These are phyloP conservation scores for Drosophila eugracilis DNA, from an alignment of 1,140 invertebrate species.

Conservation along the genomic window DNA sequence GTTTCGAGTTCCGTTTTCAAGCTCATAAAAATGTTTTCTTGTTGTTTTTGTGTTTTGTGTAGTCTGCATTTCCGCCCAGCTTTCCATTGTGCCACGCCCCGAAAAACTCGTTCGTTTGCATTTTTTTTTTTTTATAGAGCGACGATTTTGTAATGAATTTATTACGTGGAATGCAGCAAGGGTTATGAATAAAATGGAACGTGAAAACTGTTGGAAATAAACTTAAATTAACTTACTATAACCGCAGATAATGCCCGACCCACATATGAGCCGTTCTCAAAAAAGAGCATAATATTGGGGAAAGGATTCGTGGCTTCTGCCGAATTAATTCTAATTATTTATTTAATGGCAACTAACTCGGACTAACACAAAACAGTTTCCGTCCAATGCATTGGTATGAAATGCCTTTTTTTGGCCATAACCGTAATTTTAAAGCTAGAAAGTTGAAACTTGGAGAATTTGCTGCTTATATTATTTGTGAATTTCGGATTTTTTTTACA, in stretches of 20 bases:
- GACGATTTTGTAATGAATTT: conserved; percentile 82
- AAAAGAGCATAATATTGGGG: too few relatives aligned
- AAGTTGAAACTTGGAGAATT: too few relatives aligned
- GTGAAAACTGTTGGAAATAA: conserved; percentile 64
- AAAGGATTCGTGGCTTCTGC: too few relatives aligned
- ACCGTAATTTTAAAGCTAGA: too few relatives aligned
- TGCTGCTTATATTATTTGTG: too few relatives aligned
- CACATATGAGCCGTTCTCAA: neutral
- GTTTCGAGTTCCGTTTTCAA: conserved; percentile 76
- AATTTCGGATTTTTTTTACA: too few relatives aligned
- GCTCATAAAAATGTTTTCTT: conserved; percentile 73
- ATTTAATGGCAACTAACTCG: too few relatives aligned
- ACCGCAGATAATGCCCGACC: neutral
- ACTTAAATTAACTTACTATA: conserved; percentile 76
- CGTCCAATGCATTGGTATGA: too few relatives aligned
- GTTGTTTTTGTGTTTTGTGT: conserved; percentile 29
- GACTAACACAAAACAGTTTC: too few relatives aligned
- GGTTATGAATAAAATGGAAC: conserved; percentile 67
- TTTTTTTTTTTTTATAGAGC: conserved; percentile 78
- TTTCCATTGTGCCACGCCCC: neutral
- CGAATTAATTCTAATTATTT: too few relatives aligned
- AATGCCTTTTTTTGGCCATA: too few relatives aligned
- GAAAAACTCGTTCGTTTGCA: conserved; percentile 40
- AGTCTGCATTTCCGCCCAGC: conserved; percentile 37
- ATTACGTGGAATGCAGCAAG: conserved; percentile 61